These are phyloP conservation scores for Atherinomorus stipes DNA, from an alignment of 2,113 vertebrate species.

Conservation along the genomic window DNA sequence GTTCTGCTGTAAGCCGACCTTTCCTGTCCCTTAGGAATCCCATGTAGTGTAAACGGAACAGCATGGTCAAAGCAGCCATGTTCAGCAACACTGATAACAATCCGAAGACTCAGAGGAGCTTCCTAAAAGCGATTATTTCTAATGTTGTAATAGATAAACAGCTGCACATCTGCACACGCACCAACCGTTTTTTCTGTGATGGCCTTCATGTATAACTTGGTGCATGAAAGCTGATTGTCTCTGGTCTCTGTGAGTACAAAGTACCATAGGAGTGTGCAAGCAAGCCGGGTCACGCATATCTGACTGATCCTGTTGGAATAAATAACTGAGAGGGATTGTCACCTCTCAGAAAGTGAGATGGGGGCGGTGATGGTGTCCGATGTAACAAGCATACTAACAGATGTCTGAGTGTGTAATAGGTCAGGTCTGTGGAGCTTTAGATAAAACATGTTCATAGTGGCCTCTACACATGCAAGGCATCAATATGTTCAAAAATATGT, in stretches of 20 bases:
- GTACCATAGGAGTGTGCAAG: neutral
- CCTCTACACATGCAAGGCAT: neutral
- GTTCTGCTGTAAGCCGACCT: conserved; percentile 45
- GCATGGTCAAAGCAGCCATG: conserved; percentile 64
- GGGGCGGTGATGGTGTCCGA: conserved; percentile 1
- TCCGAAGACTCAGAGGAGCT: conserved; percentile 3
- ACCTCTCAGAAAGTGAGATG: conserved; percentile 43
- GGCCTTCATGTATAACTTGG: conserved; percentile 2
- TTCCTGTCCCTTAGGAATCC: conserved; percentile 68
- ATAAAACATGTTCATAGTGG: neutral
- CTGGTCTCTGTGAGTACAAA: conserved; percentile 27
- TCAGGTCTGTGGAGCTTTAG: conserved; percentile 21
- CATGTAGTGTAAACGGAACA: conserved; percentile 65
- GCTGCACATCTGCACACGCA: neutral
- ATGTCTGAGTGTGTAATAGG: conserved; percentile 18
- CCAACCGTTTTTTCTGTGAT: neutral
- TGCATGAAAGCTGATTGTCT: conserved; percentile 18
- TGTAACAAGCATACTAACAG: conserved; percentile 14
- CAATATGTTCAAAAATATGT: neutral
- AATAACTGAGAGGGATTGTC: conserved; percentile 68
- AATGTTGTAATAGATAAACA: neutral
- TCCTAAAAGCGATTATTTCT: neutral
- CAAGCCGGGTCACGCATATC: conserved; percentile 48
- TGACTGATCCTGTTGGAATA: conserved; percentile 63
- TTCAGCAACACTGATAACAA: conserved; percentile 20